Conservation (phyloP, 2,113 vertebrate species). For the Choloepus hoffmanni region DNA sequence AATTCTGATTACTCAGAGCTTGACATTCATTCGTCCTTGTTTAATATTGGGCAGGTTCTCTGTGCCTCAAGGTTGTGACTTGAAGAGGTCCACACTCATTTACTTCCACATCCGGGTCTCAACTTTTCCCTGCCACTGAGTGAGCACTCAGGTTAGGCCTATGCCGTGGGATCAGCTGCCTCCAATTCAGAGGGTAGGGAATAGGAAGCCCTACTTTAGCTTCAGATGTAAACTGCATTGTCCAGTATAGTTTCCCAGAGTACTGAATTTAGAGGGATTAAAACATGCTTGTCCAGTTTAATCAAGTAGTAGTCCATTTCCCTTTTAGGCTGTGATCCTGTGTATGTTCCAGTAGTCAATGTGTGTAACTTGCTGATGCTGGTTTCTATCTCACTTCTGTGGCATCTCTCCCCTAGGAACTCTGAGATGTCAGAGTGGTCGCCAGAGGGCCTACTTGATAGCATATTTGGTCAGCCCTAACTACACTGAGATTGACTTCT, state of each 20-base stretch:
- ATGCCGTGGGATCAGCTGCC: neutral
- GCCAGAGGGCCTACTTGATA: neutral
- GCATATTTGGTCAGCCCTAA: neutral
- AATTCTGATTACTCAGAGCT: neutral
- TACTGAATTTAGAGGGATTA: neutral
- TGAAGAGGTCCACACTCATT: neutral
- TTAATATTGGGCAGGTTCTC: neutral
- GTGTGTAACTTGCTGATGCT: neutral
- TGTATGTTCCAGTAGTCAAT: neutral
- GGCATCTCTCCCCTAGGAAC: neutral
- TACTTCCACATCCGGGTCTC: neutral
- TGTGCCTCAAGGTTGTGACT: neutral
- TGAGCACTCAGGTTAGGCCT: neutral
- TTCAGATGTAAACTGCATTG: neutral
- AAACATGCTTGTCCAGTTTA: neutral
- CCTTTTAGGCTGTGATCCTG: neutral
- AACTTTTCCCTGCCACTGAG: neutral
- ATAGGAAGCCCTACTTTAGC: neutral
- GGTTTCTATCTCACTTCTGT: neutral
- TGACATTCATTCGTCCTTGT: neutral
- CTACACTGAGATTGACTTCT: neutral
- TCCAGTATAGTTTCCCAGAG: neutral
- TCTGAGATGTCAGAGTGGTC: neutral
- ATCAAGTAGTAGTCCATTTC: neutral
- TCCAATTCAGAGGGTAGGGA: neutral